These are phyloP conservation scores for Heliconius erato DNA, from an alignment of 2,888 invertebrate species.

Conservation along the genomic window DNA sequence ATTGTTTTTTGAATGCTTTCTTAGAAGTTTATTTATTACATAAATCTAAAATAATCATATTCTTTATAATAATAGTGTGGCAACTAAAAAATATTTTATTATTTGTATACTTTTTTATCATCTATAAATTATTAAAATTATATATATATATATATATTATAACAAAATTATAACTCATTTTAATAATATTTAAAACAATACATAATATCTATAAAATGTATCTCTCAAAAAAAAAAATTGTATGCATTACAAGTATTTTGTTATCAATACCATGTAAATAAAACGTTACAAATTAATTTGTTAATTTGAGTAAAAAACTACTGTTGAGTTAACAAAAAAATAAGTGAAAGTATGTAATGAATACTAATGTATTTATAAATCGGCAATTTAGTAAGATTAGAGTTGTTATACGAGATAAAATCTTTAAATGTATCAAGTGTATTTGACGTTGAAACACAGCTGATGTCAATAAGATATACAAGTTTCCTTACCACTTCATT, in stretches of 20 bases:
- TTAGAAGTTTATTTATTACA: too few species aligned
- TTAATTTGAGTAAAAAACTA: neutral
- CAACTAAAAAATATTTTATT: too few species aligned
- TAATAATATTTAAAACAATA: too few species aligned
- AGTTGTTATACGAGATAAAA: neutral
- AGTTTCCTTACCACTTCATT: slow-evolving; percentile 90
- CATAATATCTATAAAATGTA: neutral
- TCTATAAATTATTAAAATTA: too few species aligned
- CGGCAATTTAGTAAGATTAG: too few species aligned
- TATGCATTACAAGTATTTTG: neutral
- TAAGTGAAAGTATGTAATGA: neutral
- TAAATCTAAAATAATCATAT: too few species aligned
- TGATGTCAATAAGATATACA: slow-evolving; percentile 18
- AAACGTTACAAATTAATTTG: neutral
- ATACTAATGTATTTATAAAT: slow-evolving; percentile 2
- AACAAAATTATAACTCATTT: too few species aligned
- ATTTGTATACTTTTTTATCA: too few species aligned
- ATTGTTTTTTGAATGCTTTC: too few species aligned
- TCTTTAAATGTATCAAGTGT: neutral
- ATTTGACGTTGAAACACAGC: slow-evolving; percentile 1
- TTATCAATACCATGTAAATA: neutral
- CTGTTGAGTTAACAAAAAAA: neutral
- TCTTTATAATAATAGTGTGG: too few species aligned
- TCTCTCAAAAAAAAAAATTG: neutral
- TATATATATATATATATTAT: too few species aligned